A percentile compares a stretch with the other conserved stretches of the same genome.
Evolutionary conservation across 2,797 vertebrate genomes (phyloP).

Genomic region (Acrocephalus scirpaceus): DNA sequence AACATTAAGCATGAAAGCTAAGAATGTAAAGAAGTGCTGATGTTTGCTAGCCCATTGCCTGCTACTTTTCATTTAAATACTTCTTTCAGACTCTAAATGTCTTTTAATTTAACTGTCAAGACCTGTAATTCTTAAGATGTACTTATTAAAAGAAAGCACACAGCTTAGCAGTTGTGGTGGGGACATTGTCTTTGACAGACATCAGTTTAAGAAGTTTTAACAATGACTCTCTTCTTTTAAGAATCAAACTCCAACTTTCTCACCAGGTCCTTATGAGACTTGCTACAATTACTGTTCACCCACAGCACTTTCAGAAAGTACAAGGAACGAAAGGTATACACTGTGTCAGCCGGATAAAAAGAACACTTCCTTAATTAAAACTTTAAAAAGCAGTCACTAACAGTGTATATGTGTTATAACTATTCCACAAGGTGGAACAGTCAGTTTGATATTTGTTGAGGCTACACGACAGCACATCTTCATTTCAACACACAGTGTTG

Average conservation of each 20-base stretch:
- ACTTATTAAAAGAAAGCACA: background rate
- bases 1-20: background rate
- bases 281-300: background rate
- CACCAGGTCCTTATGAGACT: background rate
- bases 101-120: background rate
- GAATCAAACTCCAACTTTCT: background rate
- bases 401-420: background rate
- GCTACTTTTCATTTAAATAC: background rate
- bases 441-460: background rate
- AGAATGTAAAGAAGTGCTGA: background rate
- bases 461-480: background rate
- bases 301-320: background rate
- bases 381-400: background rate
- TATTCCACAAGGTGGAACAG: background rate
- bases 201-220: background rate
- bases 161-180: background rate
- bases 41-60: background rate
- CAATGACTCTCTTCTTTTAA: background rate
- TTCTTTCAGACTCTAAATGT: background rate
- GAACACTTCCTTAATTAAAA: constrained; percentile 1
- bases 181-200: background rate
- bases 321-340: background rate
- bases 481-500: background rate
- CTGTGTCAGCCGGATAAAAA: background rate
- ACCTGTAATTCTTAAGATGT: background rate